Evolutionary conservation across 2,888 invertebrate species (phyloP), one percentile per base, ranked within the genome.

Genomic region (Himalopsyche japonica): DNA sequence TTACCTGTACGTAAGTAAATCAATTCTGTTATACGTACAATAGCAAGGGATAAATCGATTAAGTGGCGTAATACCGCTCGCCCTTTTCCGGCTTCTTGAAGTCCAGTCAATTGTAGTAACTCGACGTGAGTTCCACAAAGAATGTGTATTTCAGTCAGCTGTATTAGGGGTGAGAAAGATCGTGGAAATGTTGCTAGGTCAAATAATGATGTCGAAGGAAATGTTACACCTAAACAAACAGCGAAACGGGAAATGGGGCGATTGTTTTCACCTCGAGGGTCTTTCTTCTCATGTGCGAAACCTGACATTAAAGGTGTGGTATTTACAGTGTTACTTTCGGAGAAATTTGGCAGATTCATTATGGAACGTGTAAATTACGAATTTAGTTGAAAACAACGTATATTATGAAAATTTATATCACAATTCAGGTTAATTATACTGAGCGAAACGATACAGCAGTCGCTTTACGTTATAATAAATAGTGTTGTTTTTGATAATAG

Each of bases 211-310:
- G 48, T 34, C 27, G 49, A 47, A 79, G 76, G 76, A 70, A 70
- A 49, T 49, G 83, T 64, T 80, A 84, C 77, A 76, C 83, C 86
- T 80, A 83, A 83, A 84, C 85, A 86, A 86, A 86, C 82, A 86
- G 79, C 81, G 81, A 43, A 82, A 64, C 80, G 86, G 85, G 83
- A 85, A 83, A 83, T 85, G 83, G 82, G 83, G 79, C 78, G 82
- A 76, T 83, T 82, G 77, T 76, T 81, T 82, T 79, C 77, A 30
- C 81, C 70, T 48, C 34, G 77, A 77, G 77, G 77, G 77, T 37
- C 12, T 27, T 30, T 24, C 70, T 15, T 43, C 43, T 43, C 70
- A 70, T 70, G 70, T 70, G 70, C 70, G 70, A 70, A 70, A 70
- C 24, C 27, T 27, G 70, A 70, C 70, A 70, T 18, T 48, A 47